These are phyloP conservation scores for Unio delphinus DNA, from an alignment of 2,888 invertebrate genomes.

Conservation along the genomic window DNA sequence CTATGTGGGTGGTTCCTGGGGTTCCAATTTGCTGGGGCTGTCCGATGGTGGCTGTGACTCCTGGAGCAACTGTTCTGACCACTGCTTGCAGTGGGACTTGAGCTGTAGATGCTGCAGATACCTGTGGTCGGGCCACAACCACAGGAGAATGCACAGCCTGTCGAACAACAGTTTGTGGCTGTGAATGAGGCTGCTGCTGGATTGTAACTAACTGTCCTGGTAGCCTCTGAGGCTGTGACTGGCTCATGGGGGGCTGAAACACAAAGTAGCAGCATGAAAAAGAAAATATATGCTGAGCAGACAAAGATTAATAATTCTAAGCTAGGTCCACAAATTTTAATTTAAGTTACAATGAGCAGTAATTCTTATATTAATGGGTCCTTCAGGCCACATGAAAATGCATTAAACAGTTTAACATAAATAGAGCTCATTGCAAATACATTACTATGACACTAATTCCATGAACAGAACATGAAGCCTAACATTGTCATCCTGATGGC, in stretches of 20 bases:
- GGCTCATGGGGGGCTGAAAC: constrained; percentile 24
- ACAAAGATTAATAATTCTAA: neutral
- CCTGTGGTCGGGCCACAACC: constrained; percentile 32
- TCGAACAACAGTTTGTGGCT: constrained; percentile 36
- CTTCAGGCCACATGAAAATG: too few species aligned
- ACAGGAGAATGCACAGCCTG: constrained; percentile 44
- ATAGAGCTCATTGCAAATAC: too few species aligned
- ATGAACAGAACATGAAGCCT: too few species aligned
- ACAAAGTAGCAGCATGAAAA: neutral
- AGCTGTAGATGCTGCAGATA: constrained; percentile 27
- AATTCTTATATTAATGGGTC: too few species aligned
- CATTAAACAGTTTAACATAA: too few species aligned
- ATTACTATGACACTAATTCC: too few species aligned
- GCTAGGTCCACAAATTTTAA: too few species aligned
- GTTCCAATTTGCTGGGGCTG: constrained; percentile 20
- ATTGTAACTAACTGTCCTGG: constrained; percentile 52
- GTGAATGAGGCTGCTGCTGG: constrained; percentile 42
- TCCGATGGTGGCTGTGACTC: constrained; percentile 16
- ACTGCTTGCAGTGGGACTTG: constrained; percentile 26
- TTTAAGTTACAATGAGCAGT: too few species aligned
- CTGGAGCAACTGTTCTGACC: constrained; percentile 21
- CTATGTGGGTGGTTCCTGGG: constrained; percentile 15
- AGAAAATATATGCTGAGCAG: neutral
- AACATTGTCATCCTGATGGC: too few species aligned
- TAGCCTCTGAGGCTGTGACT: constrained; percentile 32